Base-by-base conservation (phyloP, 2,797 vertebrate genomes). In the Acanthurus leucopareius region DNA sequence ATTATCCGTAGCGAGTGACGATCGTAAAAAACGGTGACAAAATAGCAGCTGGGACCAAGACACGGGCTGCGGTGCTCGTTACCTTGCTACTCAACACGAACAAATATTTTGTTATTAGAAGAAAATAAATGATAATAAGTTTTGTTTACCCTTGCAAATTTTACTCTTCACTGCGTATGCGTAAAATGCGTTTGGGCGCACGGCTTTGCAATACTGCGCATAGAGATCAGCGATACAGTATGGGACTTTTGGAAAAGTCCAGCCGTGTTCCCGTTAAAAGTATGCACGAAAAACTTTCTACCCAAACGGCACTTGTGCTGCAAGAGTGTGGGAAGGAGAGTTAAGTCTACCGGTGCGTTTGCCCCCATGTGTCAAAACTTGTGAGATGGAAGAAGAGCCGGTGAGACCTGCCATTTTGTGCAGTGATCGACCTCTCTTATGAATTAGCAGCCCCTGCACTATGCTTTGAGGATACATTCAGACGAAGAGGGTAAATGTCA, bases 331-430 rank as follows among this genome's bases (percentile, higher is more conserved):
- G 45, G 79, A 73, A 85, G 77, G 71, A 20, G 79, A 49, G 4
- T 32, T 48, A 96, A 96, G 95, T 96, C 95, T 86, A 84, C 91
- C 75, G 90, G 74, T 52, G 73, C 73, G 57, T 72, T 78, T 63
- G 51, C 91, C 28, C 28, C 28, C 91, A 93, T 93, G 95, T 95
- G 94, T 95, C 93, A 94, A 96, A 96, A 97, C 95, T 97, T 96
- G 93, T 89, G 94, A 95, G 93, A 92, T 94, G 93, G 94, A 88
- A 95, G 94, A 93, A 93, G 93, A 94, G 95, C 95, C 94, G 94
- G 91, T 82, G 95, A 95, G 96, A 97, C 96, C 96, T 97, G 97
- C 97, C 97, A 98, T 98, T 97, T 98, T 97, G 97, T 97, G 96
- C 94, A 92, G 92, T 93, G 95, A 93, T 94, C 94, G 95, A 96